Evolutionary conservation across 2,888 invertebrate genomes (phyloP).

Genomic region (Pseudanteris insignis): DNA sequence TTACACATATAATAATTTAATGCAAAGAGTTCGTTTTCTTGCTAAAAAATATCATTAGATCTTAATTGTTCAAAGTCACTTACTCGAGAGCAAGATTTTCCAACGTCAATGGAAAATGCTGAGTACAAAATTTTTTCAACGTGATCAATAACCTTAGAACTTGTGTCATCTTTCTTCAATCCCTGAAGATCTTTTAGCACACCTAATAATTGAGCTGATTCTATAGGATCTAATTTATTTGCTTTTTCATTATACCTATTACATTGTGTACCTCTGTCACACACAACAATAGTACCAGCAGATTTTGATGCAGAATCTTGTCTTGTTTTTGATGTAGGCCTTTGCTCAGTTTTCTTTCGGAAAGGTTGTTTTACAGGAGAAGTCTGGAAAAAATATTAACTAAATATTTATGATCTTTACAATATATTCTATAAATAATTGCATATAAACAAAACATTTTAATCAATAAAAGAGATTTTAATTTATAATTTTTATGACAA

Average conservation of each 20-base stretch:
- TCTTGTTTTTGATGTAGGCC: conserved; percentile 20
- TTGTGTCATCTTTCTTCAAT: conserved; percentile 31
- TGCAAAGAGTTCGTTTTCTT: background rate
- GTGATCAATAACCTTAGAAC: conserved; percentile 31
- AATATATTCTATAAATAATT: background rate
- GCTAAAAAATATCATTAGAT: background rate
- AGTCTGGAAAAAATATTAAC: conserved; percentile 3
- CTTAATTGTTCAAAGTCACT: no score
- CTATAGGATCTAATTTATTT: conserved; percentile 27
- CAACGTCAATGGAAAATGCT: conserved; percentile 28
- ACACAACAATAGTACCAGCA: conserved; percentile 18
- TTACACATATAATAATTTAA: no score
- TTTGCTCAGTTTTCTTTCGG: conserved; percentile 15
- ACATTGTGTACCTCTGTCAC: conserved; percentile 39
- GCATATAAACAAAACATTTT: no score
- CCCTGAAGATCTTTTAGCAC: conserved; percentile 31
- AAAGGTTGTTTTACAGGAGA: conserved; percentile 7
- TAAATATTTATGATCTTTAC: background rate
- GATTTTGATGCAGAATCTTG: conserved; percentile 1
- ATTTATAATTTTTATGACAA: no score
- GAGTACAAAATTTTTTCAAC: conserved; percentile 22
- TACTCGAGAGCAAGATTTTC: conserved; percentile 28
- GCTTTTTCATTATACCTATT: conserved; percentile 26
- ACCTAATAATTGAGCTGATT: conserved; percentile 23
- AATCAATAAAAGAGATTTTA: no score